phyloP scores from a whole-genome alignment of 2,888 invertebrate species.

The Hartigia nigra region DNA sequence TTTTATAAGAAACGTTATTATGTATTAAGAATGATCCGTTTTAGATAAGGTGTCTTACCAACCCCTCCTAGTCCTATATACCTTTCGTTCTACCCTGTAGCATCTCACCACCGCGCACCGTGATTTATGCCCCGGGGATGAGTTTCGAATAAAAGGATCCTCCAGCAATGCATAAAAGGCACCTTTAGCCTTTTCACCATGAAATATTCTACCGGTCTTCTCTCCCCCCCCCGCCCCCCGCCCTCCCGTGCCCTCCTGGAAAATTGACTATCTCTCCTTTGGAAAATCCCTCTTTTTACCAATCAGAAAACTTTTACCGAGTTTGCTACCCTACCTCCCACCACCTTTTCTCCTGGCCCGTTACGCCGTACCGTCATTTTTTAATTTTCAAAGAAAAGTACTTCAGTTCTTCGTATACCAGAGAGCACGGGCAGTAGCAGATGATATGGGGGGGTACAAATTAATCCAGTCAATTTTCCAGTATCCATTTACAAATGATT shows the following conservation, averaged over 20 bases:
- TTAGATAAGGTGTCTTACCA: slow-evolving; percentile 29
- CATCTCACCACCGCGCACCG: slow-evolving; percentile 4
- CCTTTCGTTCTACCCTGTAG: not conserved
- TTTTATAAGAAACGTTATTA: slow-evolving; percentile 42
- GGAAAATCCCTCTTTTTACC: not conserved
- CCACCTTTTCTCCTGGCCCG: too few species aligned
- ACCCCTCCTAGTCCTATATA: not conserved
- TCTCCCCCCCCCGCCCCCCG: too few species aligned
- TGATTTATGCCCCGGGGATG: slow-evolving; percentile 33
- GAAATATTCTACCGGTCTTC: not conserved
- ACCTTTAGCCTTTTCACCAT: not conserved
- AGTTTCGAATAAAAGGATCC: slow-evolving; percentile 13
- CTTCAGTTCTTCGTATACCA: not conserved
- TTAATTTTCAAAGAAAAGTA: not conserved
- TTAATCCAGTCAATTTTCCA: not conserved
- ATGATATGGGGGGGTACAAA: not conserved
- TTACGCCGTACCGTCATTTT: not conserved
- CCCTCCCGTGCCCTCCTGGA: not conserved
- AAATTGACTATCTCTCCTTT: not conserved
- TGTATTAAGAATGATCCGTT: slow-evolving; percentile 38
- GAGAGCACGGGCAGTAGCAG: not conserved
- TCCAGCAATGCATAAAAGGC: slow-evolving; percentile 2
- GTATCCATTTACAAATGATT: not conserved
- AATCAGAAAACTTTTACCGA: not conserved
- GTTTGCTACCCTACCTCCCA: not conserved